phyloP scores from a whole-genome alignment of 2,113 vertebrate species.

The Psilopogon haemacephalus region DNA sequence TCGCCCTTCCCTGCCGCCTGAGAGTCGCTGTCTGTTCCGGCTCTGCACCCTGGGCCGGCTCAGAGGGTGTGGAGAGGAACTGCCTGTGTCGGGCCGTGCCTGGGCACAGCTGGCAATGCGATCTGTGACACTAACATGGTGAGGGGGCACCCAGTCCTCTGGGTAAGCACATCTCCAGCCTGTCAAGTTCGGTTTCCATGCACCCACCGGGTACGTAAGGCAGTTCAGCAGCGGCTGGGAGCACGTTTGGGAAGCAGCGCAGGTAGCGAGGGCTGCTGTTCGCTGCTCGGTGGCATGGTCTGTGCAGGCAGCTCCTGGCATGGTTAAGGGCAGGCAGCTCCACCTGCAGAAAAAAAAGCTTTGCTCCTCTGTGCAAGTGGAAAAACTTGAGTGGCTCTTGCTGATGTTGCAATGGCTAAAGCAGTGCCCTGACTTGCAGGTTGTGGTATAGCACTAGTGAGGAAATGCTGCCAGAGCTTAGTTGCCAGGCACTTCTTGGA shows the following conservation, averaged over 20 bases:
- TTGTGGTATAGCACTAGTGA: rapidly evolving
- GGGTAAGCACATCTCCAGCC: background rate
- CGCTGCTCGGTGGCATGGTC: rapidly evolving
- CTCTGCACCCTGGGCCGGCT: too few species aligned
- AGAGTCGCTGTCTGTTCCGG: background rate
- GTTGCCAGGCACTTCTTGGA: background rate
- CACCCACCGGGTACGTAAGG: rapidly evolving
- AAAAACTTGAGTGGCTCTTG: background rate
- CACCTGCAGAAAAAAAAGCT: background rate
- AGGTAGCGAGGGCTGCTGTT: rapidly evolving
- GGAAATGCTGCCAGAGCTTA: rapidly evolving
- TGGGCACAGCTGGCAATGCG: background rate
- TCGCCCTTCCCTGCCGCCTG: background rate
- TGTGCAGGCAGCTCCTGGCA: rapidly evolving
- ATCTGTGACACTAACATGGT: rapidly evolving
- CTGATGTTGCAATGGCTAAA: background rate
- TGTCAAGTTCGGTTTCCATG: rapidly evolving
- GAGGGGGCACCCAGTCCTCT: background rate
- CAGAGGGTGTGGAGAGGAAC: background rate
- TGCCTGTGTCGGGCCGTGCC: background rate
- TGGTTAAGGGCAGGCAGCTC: background rate
- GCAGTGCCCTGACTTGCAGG: rapidly evolving
- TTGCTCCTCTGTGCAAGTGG: background rate
- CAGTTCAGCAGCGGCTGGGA: background rate
- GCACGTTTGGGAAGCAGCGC: rapidly evolving